phyloP scores from a whole-genome alignment of 2,797 vertebrate species.

The Margarornis squamiger region DNA sequence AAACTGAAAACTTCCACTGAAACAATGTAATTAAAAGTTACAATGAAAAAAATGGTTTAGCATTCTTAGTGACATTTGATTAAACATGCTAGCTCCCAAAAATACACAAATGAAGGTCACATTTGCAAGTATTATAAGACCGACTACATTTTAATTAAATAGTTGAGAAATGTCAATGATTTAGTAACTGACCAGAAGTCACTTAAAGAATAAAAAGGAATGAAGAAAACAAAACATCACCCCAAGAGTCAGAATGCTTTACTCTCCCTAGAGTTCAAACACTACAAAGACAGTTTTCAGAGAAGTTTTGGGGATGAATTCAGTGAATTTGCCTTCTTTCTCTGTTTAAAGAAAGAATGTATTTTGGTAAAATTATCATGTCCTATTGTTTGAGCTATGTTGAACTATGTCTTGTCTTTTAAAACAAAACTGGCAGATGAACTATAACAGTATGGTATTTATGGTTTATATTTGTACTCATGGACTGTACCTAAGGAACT shows the following conservation, averaged over 20 bases:
- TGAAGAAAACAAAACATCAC: neutral
- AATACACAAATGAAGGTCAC: slow-evolving; percentile 81
- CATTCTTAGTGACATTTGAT: slow-evolving; percentile 78
- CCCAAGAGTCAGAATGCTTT: slow-evolving; percentile 5
- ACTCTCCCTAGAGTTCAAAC: slow-evolving; percentile 14
- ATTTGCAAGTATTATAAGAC: slow-evolving; percentile 83
- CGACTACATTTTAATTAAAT: slow-evolving; percentile 78
- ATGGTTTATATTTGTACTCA: neutral
- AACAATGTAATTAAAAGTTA: slow-evolving; percentile 72
- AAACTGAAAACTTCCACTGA: slow-evolving; percentile 23
- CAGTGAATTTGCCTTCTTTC: neutral
- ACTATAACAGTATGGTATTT: neutral
- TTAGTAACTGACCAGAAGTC: slow-evolving; percentile 72
- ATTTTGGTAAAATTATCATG: neutral
- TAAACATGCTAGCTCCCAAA: slow-evolving; percentile 70
- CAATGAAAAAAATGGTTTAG: slow-evolving; percentile 50
- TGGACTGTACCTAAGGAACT: neutral
- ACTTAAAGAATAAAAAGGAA: neutral
- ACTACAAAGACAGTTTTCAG: neutral
- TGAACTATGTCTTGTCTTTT: neutral
- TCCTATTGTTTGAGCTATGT: neutral
- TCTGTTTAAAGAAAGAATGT: neutral
- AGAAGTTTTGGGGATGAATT: neutral
- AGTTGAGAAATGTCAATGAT: slow-evolving; percentile 81
- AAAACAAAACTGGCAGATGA: neutral